Evolutionary conservation across 2,888 invertebrate species (phyloP), one percentile per base, ranked within the genome.

Genomic region (Galerucella pusilla): DNA sequence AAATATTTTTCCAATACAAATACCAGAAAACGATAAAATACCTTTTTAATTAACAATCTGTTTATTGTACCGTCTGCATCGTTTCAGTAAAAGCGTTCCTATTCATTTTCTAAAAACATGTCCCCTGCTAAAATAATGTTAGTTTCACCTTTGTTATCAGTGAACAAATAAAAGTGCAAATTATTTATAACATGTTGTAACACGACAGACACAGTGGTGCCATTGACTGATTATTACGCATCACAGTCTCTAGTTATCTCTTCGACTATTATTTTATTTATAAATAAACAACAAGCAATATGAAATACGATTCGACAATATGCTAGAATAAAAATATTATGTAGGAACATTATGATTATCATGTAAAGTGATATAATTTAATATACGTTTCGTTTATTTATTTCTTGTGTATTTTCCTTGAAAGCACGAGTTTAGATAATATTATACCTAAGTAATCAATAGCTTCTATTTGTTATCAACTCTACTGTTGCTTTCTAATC

Each of bases 201-300:
- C 61, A 49, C 70, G 68, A 73, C 71, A 76, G 76, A 76, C 76
- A 68, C 59, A 61, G 28, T 57, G 76, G 76, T 76, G 76, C 76
- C 73, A 52, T 63, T 71, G 73, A 76, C 73, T 73, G 73, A 71
- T 75, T 68, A 68, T 64, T 49, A 57, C 46, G 46, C 61, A 69
- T 59, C 66, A 45, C 57, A 57, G 20, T 20, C 20, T 57, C 57
- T 57, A 11, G 20, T 20, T 57, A 57, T 57, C 57, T 57, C 20
- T 52, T 57, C 16, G 20, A 57, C 20, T 57, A 57, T 20, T 16
- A 57, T 10, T 57, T n/a, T 57, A 57, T 57, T 16, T 20, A 57
- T 20, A 20, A 16, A 57, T 57, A 57, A n/a, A 9, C 20, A 20
- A 57, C 16, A 57, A 57, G 16, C 16, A 57, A 20, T 57, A 57